Conservation (phyloP, 2,888 invertebrate species). For the Drosophila yooni region DNA sequence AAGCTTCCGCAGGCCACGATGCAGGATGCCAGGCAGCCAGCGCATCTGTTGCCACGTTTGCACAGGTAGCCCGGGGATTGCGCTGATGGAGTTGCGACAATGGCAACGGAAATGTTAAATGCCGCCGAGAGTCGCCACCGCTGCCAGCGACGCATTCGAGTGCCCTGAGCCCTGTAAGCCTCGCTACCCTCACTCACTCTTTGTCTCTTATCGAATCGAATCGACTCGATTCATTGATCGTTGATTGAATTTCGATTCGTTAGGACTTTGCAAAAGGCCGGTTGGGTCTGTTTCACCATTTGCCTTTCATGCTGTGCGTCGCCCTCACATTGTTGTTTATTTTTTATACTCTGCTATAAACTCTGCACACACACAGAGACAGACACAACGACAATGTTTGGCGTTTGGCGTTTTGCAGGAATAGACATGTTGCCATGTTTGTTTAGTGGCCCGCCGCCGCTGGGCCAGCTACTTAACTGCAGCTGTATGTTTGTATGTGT, state of each 20-base stretch:
- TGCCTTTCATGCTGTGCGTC: conserved; percentile 35
- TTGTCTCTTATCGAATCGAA: neutral
- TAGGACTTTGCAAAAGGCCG: conserved; percentile 44
- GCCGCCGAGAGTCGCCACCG: conserved; percentile 49
- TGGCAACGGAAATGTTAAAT: conserved; percentile 80
- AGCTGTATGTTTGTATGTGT: conserved; percentile 16
- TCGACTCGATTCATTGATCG: conserved; percentile 73
- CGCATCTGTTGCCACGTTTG: conserved; percentile 44
- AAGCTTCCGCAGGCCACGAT: conserved; percentile 66
- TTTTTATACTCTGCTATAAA: conserved; percentile 17
- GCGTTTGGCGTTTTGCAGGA: conserved; percentile 54
- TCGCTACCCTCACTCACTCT: conserved; percentile 1
- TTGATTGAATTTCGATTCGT: conserved; percentile 79
- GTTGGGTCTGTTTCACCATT: conserved; percentile 35
- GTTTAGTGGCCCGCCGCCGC: conserved; percentile 58
- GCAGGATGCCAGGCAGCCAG: conserved; percentile 48
- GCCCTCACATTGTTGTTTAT: conserved; percentile 6
- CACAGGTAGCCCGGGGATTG: conserved; percentile 51
- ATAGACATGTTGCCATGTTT: conserved; percentile 78
- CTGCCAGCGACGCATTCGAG: conserved; percentile 6
- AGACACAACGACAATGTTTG: conserved; percentile 34
- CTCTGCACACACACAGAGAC: conserved; percentile 1
- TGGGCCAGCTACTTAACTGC: conserved; percentile 65
- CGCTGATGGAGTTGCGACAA: conserved; percentile 42
- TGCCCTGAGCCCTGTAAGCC: conserved; percentile 29